Base-by-base conservation (phyloP, 1,140 invertebrate species). In the Teleogryllus occipitalis region DNA sequence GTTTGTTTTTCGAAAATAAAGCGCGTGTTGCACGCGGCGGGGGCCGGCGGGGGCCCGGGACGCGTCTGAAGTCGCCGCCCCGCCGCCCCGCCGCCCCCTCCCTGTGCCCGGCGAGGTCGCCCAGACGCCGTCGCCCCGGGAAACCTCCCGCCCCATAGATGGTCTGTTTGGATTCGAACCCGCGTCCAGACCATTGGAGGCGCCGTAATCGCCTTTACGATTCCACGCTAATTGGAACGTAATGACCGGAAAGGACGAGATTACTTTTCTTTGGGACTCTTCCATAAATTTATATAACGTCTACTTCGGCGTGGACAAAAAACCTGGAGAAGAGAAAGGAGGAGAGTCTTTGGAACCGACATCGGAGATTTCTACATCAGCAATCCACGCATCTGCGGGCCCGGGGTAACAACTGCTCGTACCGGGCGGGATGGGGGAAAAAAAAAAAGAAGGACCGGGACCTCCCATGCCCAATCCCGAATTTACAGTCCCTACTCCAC, bases 1-100 rank as follows among this genome's bases (percentile, higher is more conserved):
- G 54, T 65, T 65, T 65, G 54, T 65, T 65, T 65, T 65, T 65
- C 54, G 54, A 65, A 65, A 65, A 65, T 14, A 65, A 65, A 65
- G 54, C 54, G 54, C 54, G 54, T 10, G 54, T 18, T 65, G 10
- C 27, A 39, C 54, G 54, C 54, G 54, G 18, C 54, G 54, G 54
- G 10, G 54, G 54, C 54, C 54, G 54, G 18, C 54, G 54, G 54
- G 10, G 54, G 54, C 54, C 10, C 54, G 54, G 0, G 54, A 18
- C 10, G 54, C 54, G 54, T 65, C 27, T 65, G 54, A 18, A 65
- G 54, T 65, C 54, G 18, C 54, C 54, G 10, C 54, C 10, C 54
- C 10, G 1, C 5, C 27, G 1, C 27, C 27, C 27, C 1, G 1
- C 27, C 27, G 27, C 27, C 1, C 27, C 27, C 27, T n/a, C n/a